Conservation (phyloP, 2,888 invertebrate genomes). For the Lucinisca nassula region DNA sequence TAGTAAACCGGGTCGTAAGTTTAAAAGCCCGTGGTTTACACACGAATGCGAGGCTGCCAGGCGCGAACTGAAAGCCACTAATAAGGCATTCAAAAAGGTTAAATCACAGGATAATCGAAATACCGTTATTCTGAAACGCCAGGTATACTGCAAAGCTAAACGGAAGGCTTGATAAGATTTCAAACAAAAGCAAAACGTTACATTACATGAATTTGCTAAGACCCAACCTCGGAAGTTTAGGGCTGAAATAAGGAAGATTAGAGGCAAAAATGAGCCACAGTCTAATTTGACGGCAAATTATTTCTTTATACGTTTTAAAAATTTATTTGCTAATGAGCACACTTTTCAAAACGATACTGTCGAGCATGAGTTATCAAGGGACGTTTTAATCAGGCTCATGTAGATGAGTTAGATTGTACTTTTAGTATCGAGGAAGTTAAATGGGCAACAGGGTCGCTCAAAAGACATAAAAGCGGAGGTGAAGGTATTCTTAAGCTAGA, state of each 20-base stretch:
- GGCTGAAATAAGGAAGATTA: neutral
- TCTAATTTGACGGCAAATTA: neutral
- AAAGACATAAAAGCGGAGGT: neutral
- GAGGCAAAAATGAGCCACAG: too few species aligned
- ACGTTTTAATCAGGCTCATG: neutral
- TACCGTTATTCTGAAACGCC: neutral
- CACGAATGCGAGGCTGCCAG: neutral
- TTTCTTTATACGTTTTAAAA: neutral
- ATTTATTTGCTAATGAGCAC: neutral
- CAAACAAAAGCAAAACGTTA: neutral
- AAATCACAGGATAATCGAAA: neutral
- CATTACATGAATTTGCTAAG: neutral
- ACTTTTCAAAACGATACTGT: neutral
- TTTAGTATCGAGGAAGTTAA: conserved; percentile 1
- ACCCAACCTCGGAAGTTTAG: neutral
- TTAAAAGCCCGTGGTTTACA: neutral
- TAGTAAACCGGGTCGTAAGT: neutral
- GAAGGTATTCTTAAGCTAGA: neutral
- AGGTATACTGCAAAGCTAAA: neutral
- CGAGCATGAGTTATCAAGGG: neutral
- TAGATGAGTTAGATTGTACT: neutral
- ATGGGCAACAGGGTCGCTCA: neutral
- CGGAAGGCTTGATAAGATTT: neutral
- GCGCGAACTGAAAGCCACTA: neutral
- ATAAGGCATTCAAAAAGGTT: neutral